These are phyloP conservation scores for Epinotia nisella DNA, from an alignment of 2,888 invertebrate genomes.

Conservation along the genomic window DNA sequence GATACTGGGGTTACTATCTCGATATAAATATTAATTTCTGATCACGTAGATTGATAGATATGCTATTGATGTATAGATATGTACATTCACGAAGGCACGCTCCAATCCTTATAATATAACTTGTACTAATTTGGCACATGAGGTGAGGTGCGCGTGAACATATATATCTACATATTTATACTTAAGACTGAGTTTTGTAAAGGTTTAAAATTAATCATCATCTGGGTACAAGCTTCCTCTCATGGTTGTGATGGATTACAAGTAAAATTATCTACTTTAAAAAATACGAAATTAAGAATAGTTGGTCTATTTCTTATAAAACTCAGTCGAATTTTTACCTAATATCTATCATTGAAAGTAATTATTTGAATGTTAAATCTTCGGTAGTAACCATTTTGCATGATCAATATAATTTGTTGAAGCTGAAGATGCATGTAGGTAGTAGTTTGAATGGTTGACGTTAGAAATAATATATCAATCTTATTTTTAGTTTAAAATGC, in stretches of 20 bases:
- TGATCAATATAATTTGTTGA: neutral
- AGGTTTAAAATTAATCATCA: neutral
- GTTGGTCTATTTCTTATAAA: neutral
- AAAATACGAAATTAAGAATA: neutral
- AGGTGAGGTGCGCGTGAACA: neutral
- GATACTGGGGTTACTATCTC: neutral
- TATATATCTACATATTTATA: neutral
- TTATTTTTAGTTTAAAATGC: neutral
- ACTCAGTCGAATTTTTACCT: neutral
- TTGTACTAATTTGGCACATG: neutral
- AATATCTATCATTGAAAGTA: neutral
- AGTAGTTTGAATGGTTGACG: neutral
- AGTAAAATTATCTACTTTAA: too few relatives aligned
- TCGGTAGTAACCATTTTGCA: neutral
- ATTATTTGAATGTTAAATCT: neutral
- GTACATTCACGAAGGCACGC: neutral
- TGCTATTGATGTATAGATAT: neutral
- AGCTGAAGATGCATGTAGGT: neutral
- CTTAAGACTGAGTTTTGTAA: neutral
- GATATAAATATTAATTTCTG: neutral
- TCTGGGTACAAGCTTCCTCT: neutral
- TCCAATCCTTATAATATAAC: neutral
- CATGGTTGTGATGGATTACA: too few relatives aligned
- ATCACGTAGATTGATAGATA: neutral
- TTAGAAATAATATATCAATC: too few relatives aligned